These are phyloP conservation scores for Aphaenogaster rudis DNA, from an alignment of 1,140 invertebrate species.

Conservation along the genomic window DNA sequence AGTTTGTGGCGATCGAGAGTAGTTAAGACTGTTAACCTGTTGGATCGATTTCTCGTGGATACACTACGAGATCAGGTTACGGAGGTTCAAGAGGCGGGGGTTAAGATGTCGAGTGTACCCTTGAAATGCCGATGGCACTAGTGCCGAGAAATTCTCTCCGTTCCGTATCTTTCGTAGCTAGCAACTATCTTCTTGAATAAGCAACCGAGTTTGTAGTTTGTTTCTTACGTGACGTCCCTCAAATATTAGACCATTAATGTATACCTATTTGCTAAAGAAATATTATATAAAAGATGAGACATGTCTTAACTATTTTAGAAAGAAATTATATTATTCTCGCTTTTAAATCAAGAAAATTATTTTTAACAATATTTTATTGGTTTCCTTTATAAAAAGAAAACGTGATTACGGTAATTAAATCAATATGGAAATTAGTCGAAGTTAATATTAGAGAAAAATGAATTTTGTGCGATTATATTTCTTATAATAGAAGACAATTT, in stretches of 20 bases:
- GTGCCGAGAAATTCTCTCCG: slow-evolving; percentile 51
- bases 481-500: background rate
- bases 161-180: slow-evolving; percentile 17
- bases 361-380: background rate
- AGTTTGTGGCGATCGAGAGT: slow-evolving; percentile 67
- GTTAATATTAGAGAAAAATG: slow-evolving; percentile 3
- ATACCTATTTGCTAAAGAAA: background rate
- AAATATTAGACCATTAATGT: slow-evolving; percentile 5
- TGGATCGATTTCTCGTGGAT: slow-evolving; percentile 74
- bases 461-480: background rate
- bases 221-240: background rate
- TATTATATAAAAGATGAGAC: background rate
- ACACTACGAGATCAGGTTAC: slow-evolving; percentile 76
- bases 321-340: background rate
- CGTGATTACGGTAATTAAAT: background rate
- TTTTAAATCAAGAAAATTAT: background rate
- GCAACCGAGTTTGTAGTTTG: background rate
- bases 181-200: slow-evolving; percentile 41
- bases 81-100: slow-evolving; percentile 60
- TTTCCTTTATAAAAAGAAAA: background rate
- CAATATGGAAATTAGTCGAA: background rate
- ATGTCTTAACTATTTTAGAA: background rate
- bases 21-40: slow-evolving; percentile 80
- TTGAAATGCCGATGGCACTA: slow-evolving; percentile 75
- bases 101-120: slow-evolving; percentile 78